phyloP scores from a whole-genome alignment of 2,797 vertebrate species.

The Pitangus sulphuratus region DNA sequence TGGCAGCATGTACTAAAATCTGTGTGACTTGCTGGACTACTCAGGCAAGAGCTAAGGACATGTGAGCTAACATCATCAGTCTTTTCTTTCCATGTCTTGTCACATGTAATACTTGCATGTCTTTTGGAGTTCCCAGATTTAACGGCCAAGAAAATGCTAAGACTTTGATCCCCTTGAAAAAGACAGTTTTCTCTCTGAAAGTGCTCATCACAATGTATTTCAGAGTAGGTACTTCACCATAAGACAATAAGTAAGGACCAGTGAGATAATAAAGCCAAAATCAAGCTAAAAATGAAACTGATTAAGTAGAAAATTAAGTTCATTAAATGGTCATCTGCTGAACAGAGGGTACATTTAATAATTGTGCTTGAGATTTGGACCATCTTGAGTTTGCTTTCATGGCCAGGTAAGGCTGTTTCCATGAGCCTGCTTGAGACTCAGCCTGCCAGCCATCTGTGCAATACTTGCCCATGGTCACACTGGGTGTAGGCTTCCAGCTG shows the following conservation, averaged over 20 bases:
- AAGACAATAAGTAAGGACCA: background rate
- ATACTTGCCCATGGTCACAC: rapidly evolving
- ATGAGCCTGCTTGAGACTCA: background rate
- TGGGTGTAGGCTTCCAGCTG: background rate
- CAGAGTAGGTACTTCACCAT: background rate
- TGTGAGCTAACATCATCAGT: background rate
- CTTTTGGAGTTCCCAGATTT: background rate
- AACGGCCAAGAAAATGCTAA: background rate
- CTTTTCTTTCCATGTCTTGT: background rate
- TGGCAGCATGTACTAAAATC: background rate
- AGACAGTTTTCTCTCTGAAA: background rate
- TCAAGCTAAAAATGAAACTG: background rate
- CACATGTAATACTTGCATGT: rapidly evolving
- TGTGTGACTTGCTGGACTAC: background rate
- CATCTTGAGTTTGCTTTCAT: background rate
- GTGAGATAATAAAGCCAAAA: background rate
- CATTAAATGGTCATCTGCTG: background rate
- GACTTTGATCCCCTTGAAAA: background rate
- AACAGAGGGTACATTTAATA: background rate
- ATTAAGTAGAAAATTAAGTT: background rate
- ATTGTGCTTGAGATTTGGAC: background rate
- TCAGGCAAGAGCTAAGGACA: background rate
- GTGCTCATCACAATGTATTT: background rate
- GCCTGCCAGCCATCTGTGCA: rapidly evolving
- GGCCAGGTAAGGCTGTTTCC: background rate